Conservation (phyloP, 2,888 invertebrate genomes). For the Calameuta filiformis region DNA sequence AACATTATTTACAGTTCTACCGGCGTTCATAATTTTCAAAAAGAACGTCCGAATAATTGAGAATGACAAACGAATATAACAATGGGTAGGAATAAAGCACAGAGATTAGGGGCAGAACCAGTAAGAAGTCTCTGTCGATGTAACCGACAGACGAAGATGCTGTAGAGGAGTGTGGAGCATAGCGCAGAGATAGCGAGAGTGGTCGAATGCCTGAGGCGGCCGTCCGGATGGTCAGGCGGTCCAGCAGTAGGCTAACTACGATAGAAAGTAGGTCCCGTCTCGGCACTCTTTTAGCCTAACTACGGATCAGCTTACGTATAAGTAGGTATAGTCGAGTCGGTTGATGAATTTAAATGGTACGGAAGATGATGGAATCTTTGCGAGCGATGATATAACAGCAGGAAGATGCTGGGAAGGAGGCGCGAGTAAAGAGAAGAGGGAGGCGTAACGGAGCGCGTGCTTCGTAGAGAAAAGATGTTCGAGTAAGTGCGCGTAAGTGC, state of each 20-base stretch:
- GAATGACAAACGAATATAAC: not conserved
- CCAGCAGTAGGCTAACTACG: slow-evolving; percentile 51
- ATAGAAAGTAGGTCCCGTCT: slow-evolving; percentile 59
- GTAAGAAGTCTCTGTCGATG: not conserved
- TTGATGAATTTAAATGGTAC: slow-evolving; percentile 5
- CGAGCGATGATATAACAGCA: not conserved
- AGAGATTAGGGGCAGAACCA: not conserved
- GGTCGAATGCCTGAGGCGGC: slow-evolving; percentile 49
- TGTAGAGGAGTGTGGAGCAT: not conserved
- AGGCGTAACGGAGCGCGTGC: not conserved
- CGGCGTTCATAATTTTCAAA: not conserved
- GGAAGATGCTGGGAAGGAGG: not conserved
- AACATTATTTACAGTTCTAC: not conserved
- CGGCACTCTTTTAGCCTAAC: slow-evolving; percentile 11
- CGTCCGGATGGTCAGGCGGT: slow-evolving; percentile 52
- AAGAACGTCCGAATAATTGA: not conserved
- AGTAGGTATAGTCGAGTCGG: slow-evolving; percentile 1
- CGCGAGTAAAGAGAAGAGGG: not conserved
- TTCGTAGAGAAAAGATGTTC: not conserved
- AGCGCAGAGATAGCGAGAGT: slow-evolving; percentile 48
- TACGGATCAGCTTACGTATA: not conserved
- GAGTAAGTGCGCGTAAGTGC: not conserved
- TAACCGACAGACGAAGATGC: not conserved
- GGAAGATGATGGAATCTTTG: not conserved
- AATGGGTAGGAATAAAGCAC: not conserved